phyloP scores from a whole-genome alignment of 1,140 invertebrate species.

The Psix sp. region DNA sequence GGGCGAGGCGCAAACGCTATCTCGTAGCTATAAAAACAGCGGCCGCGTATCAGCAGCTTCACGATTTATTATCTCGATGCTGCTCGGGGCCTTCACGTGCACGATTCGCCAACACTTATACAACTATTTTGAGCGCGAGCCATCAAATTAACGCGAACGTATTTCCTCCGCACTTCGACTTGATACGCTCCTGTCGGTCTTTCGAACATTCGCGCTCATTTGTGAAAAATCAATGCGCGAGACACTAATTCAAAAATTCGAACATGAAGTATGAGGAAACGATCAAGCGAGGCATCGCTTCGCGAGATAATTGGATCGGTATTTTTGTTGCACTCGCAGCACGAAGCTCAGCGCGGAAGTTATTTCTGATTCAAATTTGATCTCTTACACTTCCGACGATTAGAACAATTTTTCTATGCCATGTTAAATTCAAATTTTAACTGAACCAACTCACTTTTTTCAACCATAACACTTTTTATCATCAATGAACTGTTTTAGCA shows the following conservation, averaged over 20 bases:
- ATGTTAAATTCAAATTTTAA: too few species aligned
- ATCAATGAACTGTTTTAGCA: too few species aligned
- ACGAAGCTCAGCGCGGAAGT: too few species aligned
- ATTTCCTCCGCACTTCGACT: slow-evolving; percentile 13
- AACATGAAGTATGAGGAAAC: slow-evolving; percentile 3
- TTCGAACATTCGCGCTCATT: slow-evolving; percentile 9
- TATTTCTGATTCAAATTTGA: too few species aligned
- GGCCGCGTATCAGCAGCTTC: slow-evolving; percentile 40
- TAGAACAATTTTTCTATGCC: too few species aligned
- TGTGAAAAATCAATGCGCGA: slow-evolving; percentile 14
- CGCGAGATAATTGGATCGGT: too few species aligned
- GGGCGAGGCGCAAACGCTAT: slow-evolving; percentile 40
- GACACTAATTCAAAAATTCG: slow-evolving; percentile 1
- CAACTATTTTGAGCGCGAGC: slow-evolving; percentile 36
- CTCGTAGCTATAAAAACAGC: slow-evolving; percentile 48
- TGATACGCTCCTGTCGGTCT: slow-evolving; percentile 2
- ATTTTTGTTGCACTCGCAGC: too few species aligned
- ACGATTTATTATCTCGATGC: slow-evolving; percentile 45
- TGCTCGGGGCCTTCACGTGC: slow-evolving; percentile 12
- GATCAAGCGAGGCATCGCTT: too few species aligned
- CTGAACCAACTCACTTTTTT: too few species aligned
- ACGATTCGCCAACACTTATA: slow-evolving; percentile 17
- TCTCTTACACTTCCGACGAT: too few species aligned
- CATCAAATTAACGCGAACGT: slow-evolving; percentile 22
- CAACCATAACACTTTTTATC: too few species aligned